phyloP scores from a whole-genome alignment of 2,888 invertebrate genomes.

The Stegophylla sp. region DNA sequence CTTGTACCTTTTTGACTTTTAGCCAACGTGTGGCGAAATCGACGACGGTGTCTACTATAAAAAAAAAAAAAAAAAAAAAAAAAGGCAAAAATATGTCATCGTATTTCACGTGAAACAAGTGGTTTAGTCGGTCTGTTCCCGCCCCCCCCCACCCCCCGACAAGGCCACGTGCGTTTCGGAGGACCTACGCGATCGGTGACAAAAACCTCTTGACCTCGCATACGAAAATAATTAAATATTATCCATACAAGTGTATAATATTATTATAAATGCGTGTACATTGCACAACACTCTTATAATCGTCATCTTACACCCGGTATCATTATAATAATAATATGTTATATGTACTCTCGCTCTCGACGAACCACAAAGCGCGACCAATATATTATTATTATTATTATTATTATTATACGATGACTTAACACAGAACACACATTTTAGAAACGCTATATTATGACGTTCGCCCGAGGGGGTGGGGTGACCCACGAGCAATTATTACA shows the following conservation, averaged over 20 bases:
- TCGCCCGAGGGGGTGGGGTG: constrained; percentile 23
- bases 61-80: too few species aligned
- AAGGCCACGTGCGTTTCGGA: constrained; percentile 54
- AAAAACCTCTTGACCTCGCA: constrained; percentile 44
- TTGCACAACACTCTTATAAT: constrained; percentile 1
- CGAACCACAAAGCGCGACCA: not conserved
- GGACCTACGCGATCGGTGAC: constrained; percentile 29
- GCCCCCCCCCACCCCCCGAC: not conserved
- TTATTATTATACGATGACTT: too few species aligned
- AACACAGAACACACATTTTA: not conserved
- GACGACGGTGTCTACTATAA: too few species aligned
- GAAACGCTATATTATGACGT: not conserved
- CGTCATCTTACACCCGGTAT: not conserved
- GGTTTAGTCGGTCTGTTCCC: too few species aligned
- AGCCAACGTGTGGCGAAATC: constrained; percentile 51
- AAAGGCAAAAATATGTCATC: constrained; percentile 45
- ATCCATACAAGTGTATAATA: not conserved
- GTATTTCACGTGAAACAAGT: constrained; percentile 49
- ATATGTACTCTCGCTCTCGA: not conserved
- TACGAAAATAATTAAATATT: constrained; percentile 48
- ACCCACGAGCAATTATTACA: not conserved
- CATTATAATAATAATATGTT: not conserved
- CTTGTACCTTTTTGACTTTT: constrained; percentile 57
- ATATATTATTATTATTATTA: not conserved
- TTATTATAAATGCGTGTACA: too few species aligned